Percentiles rank a stretch among this genome's conserved stretches.
These are phyloP conservation scores for Melipona beecheii DNA, from an alignment of 2,888 invertebrate species.

Conservation along the genomic window DNA sequence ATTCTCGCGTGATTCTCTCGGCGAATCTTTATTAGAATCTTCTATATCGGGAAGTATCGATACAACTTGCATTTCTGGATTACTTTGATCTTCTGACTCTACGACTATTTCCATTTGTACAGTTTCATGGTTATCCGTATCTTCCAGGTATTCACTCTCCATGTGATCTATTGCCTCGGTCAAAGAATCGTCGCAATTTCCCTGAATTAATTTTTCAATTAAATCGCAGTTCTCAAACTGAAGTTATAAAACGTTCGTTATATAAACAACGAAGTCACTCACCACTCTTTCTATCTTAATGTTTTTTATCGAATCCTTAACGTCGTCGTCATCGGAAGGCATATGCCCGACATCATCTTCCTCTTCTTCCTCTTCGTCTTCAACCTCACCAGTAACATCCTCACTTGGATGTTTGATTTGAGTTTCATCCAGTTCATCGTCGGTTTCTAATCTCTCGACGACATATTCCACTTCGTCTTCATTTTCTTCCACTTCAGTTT, in stretches of 20 bases:
- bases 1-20: conserved; percentile 52
- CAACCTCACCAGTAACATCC: conserved; percentile 24
- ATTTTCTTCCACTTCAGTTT: conserved; percentile 66
- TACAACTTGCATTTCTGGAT: conserved; percentile 48
- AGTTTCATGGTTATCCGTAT: conserved; percentile 67
- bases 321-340: conserved; percentile 62
- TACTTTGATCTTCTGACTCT: conserved; percentile 68
- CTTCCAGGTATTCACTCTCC: conserved; percentile 77
- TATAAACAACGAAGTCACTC: conserved; percentile 13
- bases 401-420: conserved; percentile 38
- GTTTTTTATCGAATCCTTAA: conserved; percentile 59
- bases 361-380: conserved; percentile 38
- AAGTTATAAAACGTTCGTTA: neutral
- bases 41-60: conserved; percentile 61
- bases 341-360: conserved; percentile 33
- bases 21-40: conserved; percentile 47
- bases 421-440: conserved; percentile 52
- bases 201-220: conserved; percentile 47
- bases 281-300: conserved; percentile 66
- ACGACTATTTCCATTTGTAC: conserved; percentile 79
- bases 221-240: no score
- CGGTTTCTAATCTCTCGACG: conserved; percentile 76
- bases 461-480: conserved; percentile 78
- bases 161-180: conserved; percentile 80
- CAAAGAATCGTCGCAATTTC: conserved; percentile 73